These are phyloP conservation scores for Macaria notata DNA, from an alignment of 2,888 invertebrate species.

Conservation along the genomic window DNA sequence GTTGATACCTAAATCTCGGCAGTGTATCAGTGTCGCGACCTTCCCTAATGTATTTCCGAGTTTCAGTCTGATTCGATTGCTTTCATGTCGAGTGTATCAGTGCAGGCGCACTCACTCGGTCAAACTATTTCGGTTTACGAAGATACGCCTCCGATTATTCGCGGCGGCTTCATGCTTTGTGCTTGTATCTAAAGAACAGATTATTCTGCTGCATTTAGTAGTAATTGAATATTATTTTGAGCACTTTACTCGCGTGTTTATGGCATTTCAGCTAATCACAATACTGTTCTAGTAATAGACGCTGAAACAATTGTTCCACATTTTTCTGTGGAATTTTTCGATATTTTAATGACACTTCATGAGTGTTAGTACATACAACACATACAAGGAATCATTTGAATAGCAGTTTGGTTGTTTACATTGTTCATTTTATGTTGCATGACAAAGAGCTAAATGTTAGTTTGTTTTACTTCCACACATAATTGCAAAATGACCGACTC, in stretches of 20 bases:
- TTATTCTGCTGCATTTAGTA: too few relatives aligned
- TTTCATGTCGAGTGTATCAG: neutral
- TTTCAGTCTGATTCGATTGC: neutral
- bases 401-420: neutral
- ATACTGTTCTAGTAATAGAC: too few relatives aligned
- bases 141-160: neutral
- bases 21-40: constrained; percentile 6
- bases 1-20: neutral
- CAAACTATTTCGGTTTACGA: constrained; percentile 6
- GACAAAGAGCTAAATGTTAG: neutral
- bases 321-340: too few relatives aligned
- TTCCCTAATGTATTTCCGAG: constrained; percentile 14
- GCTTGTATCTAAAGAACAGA: neutral
- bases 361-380: neutral
- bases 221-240: too few relatives aligned
- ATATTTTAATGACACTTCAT: neutral
- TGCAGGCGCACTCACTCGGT: constrained; percentile 2
- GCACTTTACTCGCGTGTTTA: too few relatives aligned
- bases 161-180: neutral
- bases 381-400: constrained; percentile 4
- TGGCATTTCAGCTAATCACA: too few relatives aligned
- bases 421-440: constrained; percentile 2
- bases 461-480: neutral
- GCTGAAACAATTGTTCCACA: too few relatives aligned
- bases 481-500: neutral